Base-by-base conservation (phyloP, 2,113 vertebrate species). In the Alethe diademata region DNA sequence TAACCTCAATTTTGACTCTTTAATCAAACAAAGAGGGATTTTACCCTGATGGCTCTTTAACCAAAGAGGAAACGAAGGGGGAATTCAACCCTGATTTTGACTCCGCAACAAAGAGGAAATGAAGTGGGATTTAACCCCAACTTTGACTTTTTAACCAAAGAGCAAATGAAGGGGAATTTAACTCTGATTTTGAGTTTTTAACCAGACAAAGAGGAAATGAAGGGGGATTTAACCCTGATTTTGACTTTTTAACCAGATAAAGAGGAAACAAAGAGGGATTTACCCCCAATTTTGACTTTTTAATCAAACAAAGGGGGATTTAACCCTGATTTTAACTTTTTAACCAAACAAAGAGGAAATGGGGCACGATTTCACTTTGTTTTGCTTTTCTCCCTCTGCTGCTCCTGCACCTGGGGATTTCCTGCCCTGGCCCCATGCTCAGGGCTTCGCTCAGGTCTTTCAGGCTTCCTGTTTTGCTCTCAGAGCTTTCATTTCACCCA, bases 381-480 rank as follows among this genome's bases (percentile, higher is more conserved):
- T 76, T 28, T 66, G 25, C 78, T 48, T 25, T 54, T 1, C 33
- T 33, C 35, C 25, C 18, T 3, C 36, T 23, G 47, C 36, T 0
- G 19, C 42, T 42, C 22, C 6, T 4, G 25, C 87, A 42, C 90
- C 92, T n/a, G 92, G 57, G 36, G 43, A 4, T 86, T 95, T 96
- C 92, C 95, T 92, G 88, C 42, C 85, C 86, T 1, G 1, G 10
- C 74, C 93, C 36, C 88, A 38, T 7, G 9, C 53, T 58, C 85
- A 18, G 2, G 31, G 43, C 57, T 20, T 35, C 1, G 0, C 78
- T 64, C 78, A 53, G 95, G 31, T 92, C 64, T 79, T 28, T 64
- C 43, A 14, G 85, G 83, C 40, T 96, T 94, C 96, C 96, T 95
- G 95, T 92, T 95, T 69, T 67, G 20, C 69, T 86, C 93, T 61